Evolutionary conservation across 2,113 vertebrate genomes (phyloP).

Genomic region (Chionis minor): DNA sequence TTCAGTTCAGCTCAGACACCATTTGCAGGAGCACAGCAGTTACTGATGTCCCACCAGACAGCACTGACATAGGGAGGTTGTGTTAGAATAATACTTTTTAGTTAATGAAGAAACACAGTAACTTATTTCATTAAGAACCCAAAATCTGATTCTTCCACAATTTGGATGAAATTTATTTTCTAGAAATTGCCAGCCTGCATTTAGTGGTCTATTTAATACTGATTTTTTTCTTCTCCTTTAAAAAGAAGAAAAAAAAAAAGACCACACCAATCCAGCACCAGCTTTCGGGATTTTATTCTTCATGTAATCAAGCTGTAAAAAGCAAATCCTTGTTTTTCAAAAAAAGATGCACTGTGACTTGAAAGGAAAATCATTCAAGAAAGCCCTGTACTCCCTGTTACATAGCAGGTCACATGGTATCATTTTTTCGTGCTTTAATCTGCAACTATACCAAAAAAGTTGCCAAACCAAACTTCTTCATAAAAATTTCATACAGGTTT

Average conservation of each 20-base stretch:
- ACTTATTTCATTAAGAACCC: neutral
- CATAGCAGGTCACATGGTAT: neutral
- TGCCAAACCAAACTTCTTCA: neutral
- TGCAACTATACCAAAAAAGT: neutral
- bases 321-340: neutral
- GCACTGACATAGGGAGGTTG: neutral
- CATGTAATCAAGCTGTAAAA: neutral
- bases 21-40: neutral
- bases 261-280: neutral
- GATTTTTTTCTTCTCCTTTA: too few species aligned
- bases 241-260: neutral
- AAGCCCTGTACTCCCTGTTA: neutral
- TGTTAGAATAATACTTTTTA: neutral
- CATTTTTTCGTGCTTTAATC: neutral
- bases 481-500: neutral
- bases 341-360: neutral
- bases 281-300: neutral
- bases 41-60: neutral
- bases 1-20: neutral
- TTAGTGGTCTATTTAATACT: neutral
- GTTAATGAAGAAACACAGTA: neutral
- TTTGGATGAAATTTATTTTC: neutral
- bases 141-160: neutral
- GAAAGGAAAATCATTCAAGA: neutral
- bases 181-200: neutral